phyloP scores from a whole-genome alignment of 1,140 invertebrate genomes.

The Brachionus plicatilis region DNA sequence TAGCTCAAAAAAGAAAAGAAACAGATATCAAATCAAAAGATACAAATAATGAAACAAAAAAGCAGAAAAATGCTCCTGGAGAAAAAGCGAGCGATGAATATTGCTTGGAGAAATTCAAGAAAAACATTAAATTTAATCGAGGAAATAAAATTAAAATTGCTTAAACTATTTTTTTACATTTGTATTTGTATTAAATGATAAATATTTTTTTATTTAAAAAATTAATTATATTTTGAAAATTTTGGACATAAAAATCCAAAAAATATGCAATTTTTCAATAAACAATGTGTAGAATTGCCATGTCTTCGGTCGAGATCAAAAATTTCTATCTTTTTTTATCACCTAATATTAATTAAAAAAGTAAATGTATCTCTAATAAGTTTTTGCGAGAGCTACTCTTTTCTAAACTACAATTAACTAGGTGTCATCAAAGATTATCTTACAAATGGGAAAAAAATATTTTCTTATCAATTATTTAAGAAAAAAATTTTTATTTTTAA shows the following conservation, averaged over 20 bases:
- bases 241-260: slow-evolving; percentile 24
- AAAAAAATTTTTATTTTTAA: no score
- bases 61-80: not conserved
- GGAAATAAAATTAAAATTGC: slow-evolving; percentile 26
- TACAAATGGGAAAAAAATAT: no score
- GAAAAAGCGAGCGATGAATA: slow-evolving; percentile 29
- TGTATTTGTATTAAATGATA: not conserved
- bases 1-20: slow-evolving; percentile 17
- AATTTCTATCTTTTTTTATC: no score
- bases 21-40: not conserved
- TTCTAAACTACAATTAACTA: no score
- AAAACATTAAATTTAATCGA: slow-evolving; percentile 31
- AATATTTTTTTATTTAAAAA: not conserved
- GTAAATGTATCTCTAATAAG: no score
- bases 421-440: no score
- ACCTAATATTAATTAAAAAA: no score
- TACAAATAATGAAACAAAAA: not conserved
- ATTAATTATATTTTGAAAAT: not conserved
- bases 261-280: not conserved
- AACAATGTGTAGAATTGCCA: no score
- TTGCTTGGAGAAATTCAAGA: slow-evolving; percentile 30
- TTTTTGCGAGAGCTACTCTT: no score
- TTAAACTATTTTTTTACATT: not conserved
- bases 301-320: no score
- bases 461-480: no score